Base-by-base conservation (phyloP, 2,797 vertebrate genomes). In the Limosa lapponica region DNA sequence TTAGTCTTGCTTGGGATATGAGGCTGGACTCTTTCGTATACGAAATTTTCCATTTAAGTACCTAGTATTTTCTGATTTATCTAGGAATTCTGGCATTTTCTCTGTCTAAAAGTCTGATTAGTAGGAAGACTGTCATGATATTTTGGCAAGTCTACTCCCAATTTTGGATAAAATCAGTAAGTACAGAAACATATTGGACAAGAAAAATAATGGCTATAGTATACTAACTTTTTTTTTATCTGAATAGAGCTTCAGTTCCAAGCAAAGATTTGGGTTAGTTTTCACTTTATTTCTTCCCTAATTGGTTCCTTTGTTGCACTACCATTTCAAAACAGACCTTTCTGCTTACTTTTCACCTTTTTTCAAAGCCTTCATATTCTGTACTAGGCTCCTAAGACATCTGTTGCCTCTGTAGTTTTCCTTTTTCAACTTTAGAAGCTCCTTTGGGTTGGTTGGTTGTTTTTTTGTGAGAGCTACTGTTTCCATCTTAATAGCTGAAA, bases 41-140 rank as follows among this genome's bases (percentile, higher is more conserved):
- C 61, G 10, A 59, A 58, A 77, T 67, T 86, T 90, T 93, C 65
- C 46, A 8, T 78, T 27, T 34, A 41, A 84, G 46, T 73, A 72
- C 57, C 64, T 84, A 64, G 14, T 64, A 67, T 27, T 74, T 95
- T 94, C 86, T 32, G 28, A 93, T 94, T 93, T 82, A 75, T 70
- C 59, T 77, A 57, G 79, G 64, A 92, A 67, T 57, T 85, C 32
- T 78, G 92, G 41, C 52, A 54, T 80, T 85, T 80, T 90, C 44
- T 77, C 58, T 89, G 78, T 80, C 88, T 92, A 89, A 70, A 93
- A 77, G 55, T 73, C 72, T 94, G 43, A 70, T 93, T 97, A 92
- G 82, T 44, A 92, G 69, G 66, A 95, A 87, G 70, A 71, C 16
- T 88, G 11, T 84, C 25, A 58, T 61, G 86, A 32, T 90, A 84